Base-by-base conservation (phyloP, 2,113 vertebrate genomes). In the Coracopsis vasa region DNA sequence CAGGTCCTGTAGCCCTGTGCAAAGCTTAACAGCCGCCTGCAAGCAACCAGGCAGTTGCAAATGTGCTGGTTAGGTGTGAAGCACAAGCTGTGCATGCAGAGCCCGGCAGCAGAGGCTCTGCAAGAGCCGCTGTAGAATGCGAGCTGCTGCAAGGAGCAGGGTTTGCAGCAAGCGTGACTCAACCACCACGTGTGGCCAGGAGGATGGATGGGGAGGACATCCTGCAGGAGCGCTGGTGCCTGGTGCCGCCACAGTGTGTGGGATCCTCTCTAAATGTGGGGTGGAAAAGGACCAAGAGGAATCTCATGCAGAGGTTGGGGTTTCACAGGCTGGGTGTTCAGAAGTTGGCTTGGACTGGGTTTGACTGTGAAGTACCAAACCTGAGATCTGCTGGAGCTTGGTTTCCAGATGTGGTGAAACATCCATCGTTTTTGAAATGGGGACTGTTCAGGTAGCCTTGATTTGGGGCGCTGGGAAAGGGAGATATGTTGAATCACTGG, bases 171-270 rank as follows among this genome's bases (percentile, higher is more conserved):
- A 20, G 56, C 0, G 20, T 88, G 86, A 88, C 66, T 92, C 82
- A 88, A 12, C 33, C 7, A 4, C 82, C 83, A 67, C 2, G 6
- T 41, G 56, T 58, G 71, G 25, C 44, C 25, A 10, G 69, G 25
- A 39, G n/a, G 8, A 23, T 35, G 61, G 10, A 9, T n/a, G 44
- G 21, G 42, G 58, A 86, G 17, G 35, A 20, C 25, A 5, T 20
- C 54, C 39, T 18, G 60, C 4, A 3, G 56, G n/a, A 48, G 8
- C 3, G 2, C 60, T 6, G 41, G 18, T 19, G 15, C 15, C 29
- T 0, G 6, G 45, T 4, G 3, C 11, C 3, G 2, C 18, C 6
- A 6, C 0, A 0, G 14, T 8, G 33, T 42, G 51, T 8, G 56
- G 39, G 60, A 5, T 71, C 21, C 24, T 6, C 33, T 65, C 50